These are phyloP conservation scores for Epizoanthus stellaris DNA, from an alignment of 92 coral and sea anemone genomes.

Conservation along the genomic window DNA sequence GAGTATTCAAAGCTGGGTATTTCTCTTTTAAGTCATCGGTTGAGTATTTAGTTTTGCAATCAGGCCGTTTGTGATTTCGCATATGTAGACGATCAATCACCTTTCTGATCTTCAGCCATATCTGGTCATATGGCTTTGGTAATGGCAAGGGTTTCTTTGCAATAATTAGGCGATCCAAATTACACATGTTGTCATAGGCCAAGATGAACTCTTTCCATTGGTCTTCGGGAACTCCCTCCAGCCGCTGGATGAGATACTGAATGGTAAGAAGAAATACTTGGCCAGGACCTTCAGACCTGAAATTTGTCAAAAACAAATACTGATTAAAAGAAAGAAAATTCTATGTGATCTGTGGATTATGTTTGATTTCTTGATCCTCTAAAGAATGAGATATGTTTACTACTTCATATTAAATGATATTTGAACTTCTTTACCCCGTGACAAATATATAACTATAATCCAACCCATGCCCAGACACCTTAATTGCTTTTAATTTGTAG, in stretches of 20 bases:
- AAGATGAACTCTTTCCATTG: constrained; percentile 53
- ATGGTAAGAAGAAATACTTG: constrained; percentile 60
- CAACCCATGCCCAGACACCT: no score
- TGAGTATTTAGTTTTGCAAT: constrained; percentile 51
- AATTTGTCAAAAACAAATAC: not conserved
- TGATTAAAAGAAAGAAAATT: no score
- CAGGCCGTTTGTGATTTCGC: constrained; percentile 53
- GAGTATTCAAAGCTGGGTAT: constrained; percentile 55
- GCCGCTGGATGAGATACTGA: constrained; percentile 43
- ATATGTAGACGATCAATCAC: constrained; percentile 69
- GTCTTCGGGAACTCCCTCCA: constrained; percentile 46
- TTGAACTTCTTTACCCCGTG: no score
- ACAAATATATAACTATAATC: no score
- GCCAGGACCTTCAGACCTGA: constrained; percentile 54
- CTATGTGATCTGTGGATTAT: no score
- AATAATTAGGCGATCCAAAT: constrained; percentile 47
- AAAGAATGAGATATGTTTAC: no score
- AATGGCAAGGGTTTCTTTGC: constrained; percentile 52
- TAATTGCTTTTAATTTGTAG: no score
- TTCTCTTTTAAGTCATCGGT: constrained; percentile 49
- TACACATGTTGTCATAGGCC: constrained; percentile 71
- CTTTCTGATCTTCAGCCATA: constrained; percentile 60
- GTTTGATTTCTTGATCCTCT: no score
- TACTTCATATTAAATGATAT: no score
- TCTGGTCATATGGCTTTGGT: constrained; percentile 51